These are phyloP conservation scores for Thalassarche chlororhynchos DNA, from an alignment of 2,113 vertebrate species.

Conservation along the genomic window DNA sequence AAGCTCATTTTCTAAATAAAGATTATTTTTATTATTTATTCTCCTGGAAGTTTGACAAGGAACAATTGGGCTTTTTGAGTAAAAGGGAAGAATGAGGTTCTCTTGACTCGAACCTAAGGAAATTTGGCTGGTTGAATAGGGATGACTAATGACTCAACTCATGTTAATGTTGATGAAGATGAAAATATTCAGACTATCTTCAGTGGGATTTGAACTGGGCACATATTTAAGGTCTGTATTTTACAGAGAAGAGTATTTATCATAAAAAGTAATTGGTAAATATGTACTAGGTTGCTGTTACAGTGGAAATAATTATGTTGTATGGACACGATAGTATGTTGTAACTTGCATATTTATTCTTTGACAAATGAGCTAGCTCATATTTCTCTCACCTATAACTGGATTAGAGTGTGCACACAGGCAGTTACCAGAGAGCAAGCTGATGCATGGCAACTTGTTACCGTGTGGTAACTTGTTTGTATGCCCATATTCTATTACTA, in stretches of 20 bases:
- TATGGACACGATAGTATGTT: neutral
- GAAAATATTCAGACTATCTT: neutral
- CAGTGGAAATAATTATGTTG: neutral
- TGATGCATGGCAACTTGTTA: neutral
- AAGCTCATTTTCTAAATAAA: neutral
- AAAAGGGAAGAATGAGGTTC: constrained; percentile 28
- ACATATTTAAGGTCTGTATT: constrained; percentile 24
- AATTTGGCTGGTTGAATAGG: constrained; percentile 28
- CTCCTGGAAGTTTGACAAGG: constrained; percentile 23
- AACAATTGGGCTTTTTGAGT: constrained; percentile 28
- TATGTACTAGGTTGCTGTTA: neutral
- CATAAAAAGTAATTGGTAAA: neutral
- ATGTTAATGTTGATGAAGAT: constrained; percentile 33
- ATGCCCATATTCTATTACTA: neutral
- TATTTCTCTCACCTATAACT: neutral
- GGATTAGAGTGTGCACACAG: neutral
- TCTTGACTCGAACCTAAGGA: constrained; percentile 13
- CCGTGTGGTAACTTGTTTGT: neutral
- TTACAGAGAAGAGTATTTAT: constrained; percentile 1
- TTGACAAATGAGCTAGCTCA: neutral
- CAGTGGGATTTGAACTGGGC: constrained; percentile 41
- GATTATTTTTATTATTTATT: constrained; percentile 7
- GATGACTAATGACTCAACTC: constrained; percentile 2
- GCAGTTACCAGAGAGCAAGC: neutral
- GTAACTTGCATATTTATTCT: neutral